These are phyloP conservation scores for Nasonia oneida DNA, from an alignment of 2,888 invertebrate genomes.

Conservation along the genomic window DNA sequence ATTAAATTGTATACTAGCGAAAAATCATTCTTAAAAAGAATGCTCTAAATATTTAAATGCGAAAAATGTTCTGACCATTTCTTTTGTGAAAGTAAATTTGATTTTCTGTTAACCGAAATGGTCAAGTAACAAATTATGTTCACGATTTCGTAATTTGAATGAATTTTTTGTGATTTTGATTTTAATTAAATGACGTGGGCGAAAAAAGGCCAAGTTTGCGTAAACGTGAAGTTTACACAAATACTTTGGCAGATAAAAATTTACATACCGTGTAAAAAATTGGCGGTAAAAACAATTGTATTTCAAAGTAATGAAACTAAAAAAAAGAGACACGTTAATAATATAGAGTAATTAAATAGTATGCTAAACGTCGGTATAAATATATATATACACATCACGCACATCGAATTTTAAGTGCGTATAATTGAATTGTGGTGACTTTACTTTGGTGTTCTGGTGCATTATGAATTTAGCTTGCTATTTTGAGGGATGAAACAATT, in stretches of 20 bases:
- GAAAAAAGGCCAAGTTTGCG: slow-evolving; percentile 39
- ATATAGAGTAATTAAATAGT: slow-evolving; percentile 5
- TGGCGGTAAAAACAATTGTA: slow-evolving; percentile 3
- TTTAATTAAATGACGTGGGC: neutral
- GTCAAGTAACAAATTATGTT: slow-evolving; percentile 39
- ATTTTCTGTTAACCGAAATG: slow-evolving; percentile 25
- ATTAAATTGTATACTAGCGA: slow-evolving; percentile 26
- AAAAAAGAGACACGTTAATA: neutral
- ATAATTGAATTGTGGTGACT: neutral
- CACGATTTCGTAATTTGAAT: neutral
- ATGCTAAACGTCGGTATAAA: slow-evolving; percentile 22
- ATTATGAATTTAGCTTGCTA: neutral
- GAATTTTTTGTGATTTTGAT: neutral
- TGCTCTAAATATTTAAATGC: neutral
- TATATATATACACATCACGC: slow-evolving; percentile 16
- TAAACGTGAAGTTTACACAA: slow-evolving; percentile 48
- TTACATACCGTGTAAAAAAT: slow-evolving; percentile 22
- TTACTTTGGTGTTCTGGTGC: slow-evolving; percentile 24
- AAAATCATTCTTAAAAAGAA: slow-evolving; percentile 33
- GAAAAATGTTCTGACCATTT: slow-evolving; percentile 44
- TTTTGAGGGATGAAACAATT: neutral
- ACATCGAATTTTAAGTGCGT: slow-evolving; percentile 36
- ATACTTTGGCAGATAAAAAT: slow-evolving; percentile 27
- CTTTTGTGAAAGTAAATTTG: neutral
- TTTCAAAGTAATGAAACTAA: slow-evolving; percentile 37